Conservation (phyloP, 53 echinoderm and acorn worm genomes). For the Mesocentrotus franciscanus region DNA sequence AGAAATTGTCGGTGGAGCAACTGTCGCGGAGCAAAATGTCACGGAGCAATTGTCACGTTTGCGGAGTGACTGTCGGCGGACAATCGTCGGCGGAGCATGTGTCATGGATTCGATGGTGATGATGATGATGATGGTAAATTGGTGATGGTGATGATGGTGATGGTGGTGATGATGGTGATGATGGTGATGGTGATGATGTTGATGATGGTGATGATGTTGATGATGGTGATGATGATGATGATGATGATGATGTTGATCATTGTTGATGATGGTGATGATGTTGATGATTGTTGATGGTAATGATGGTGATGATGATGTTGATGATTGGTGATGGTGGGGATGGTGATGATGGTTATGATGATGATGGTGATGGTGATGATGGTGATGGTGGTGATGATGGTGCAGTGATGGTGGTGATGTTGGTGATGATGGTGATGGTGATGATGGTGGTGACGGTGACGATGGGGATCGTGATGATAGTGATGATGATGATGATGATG, state of each 20-base stretch:
- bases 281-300: neutral
- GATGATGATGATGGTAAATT: neutral
- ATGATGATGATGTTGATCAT: constrained; percentile 19
- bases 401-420: constrained; percentile 20
- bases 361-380: constrained; percentile 41
- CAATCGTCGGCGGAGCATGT: too few relatives aligned
- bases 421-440: too few relatives aligned
- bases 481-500: too few relatives aligned
- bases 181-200: too few relatives aligned
- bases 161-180: too few relatives aligned
- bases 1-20: too few relatives aligned
- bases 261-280: neutral
- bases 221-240: neutral
- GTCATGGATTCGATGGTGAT: too few relatives aligned
- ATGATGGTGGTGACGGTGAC: neutral
- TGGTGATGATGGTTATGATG: constrained; percentile 19
- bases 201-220: neutral
- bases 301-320: neutral
- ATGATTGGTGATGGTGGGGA: neutral
- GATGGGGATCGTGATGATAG: too few relatives aligned
- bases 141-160: too few relatives aligned
- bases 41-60: too few relatives aligned
- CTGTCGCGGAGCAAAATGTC: too few relatives aligned
- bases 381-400: constrained; percentile 38
- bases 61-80: too few relatives aligned